phyloP scores from a whole-genome alignment of 2,113 vertebrate genomes.

The Brienomyrus longianalis region DNA sequence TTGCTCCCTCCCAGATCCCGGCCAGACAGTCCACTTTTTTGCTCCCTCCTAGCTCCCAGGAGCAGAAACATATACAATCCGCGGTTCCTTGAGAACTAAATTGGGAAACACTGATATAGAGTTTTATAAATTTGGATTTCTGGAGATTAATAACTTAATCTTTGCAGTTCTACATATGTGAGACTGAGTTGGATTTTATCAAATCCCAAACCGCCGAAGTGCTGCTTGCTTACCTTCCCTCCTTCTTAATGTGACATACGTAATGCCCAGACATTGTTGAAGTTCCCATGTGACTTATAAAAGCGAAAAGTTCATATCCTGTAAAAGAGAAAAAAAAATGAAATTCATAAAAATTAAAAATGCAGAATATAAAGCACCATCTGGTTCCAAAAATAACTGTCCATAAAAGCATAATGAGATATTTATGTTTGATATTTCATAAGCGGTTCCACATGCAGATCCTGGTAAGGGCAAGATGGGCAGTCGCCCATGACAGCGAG shows the following conservation, averaged over 20 bases:
- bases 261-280: conserved; percentile 98
- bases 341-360: not conserved
- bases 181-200: too few relatives aligned
- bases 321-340: not conserved
- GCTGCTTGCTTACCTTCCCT: conserved; percentile 76
- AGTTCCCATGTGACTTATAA: conserved; percentile 97
- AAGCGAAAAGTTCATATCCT: conserved; percentile 93
- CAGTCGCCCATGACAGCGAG: not conserved
- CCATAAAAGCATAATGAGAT: not conserved
- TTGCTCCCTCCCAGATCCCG: not conserved
- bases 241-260: conserved; percentile 95
- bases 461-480: not conserved
- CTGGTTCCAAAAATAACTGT: not conserved
- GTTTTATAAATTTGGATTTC: not conserved
- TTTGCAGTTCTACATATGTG: not conserved
- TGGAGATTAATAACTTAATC: not conserved
- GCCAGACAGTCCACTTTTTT: too few relatives aligned
- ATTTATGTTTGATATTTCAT: not conserved
- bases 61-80: not conserved
- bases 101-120: not conserved
- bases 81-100: not conserved
- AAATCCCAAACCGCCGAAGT: not conserved
- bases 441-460: not conserved
- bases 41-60: not conserved
- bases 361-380: not conserved